These are phyloP conservation scores for Vanacampus margaritifer DNA, from an alignment of 2,113 vertebrate genomes.

Conservation along the genomic window DNA sequence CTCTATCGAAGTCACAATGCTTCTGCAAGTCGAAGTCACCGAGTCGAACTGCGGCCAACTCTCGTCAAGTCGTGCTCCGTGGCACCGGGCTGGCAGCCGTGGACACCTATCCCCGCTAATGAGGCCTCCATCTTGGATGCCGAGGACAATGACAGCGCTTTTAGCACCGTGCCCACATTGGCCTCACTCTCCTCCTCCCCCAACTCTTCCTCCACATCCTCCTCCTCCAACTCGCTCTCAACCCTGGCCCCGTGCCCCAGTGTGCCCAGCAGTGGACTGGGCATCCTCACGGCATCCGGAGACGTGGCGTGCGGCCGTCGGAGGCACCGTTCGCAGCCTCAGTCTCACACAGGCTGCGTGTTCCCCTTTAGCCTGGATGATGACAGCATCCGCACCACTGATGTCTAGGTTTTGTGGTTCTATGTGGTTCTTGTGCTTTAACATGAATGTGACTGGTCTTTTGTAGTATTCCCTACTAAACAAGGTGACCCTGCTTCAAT, in stretches of 20 bases:
- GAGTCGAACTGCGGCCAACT: constrained; percentile 49
- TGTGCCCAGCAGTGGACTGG: constrained; percentile 25
- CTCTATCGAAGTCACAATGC: constrained; percentile 50
- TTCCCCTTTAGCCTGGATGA: constrained; percentile 68
- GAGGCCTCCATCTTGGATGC: constrained; percentile 32
- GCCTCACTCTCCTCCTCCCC: constrained; percentile 64
- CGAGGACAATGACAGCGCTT: constrained; percentile 57
- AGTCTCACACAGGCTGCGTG: constrained; percentile 52
- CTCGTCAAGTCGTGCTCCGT: constrained; percentile 72
- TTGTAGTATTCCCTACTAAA: constrained; percentile 38
- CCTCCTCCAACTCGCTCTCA: constrained; percentile 67
- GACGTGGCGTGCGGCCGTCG: constrained; percentile 55
- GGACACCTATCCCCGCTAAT: constrained; percentile 68
- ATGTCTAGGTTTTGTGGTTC: constrained; percentile 61
- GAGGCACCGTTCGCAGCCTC: constrained; percentile 75
- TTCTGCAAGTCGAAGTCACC: constrained; percentile 22
- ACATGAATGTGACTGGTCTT: constrained; percentile 51
- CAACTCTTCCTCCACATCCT: constrained; percentile 67
- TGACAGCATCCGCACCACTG: constrained; percentile 73
- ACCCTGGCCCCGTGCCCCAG: constrained; percentile 24
- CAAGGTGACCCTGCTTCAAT: constrained; percentile 45
- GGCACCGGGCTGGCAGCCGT: constrained; percentile 76
- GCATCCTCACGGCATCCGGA: constrained; percentile 40
- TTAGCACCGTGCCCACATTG: constrained; percentile 57
- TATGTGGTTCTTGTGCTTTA: constrained; percentile 38